Evolutionary conservation across 2,113 vertebrate species (phyloP), one percentile per base, ranked within the genome.

Genomic region (Corythornis vintsioides): DNA sequence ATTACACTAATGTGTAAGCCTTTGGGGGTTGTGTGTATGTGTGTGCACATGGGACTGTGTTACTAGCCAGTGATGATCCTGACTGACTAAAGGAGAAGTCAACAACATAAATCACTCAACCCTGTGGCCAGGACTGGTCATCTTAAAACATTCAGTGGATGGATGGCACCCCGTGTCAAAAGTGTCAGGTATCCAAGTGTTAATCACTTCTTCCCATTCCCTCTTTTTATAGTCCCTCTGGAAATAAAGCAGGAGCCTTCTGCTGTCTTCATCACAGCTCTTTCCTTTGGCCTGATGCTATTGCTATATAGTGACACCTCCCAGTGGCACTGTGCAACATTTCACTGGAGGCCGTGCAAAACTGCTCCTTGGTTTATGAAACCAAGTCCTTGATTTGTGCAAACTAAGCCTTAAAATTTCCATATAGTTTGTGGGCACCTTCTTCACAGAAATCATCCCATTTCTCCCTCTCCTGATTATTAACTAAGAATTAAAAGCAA

Each of bases 291-390:
- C 71, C 92, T 83, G 64, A 35, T 0, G 8, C 47, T 96, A 72
- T 60, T 80, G 92, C 94, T 89, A 86, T 93, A 71, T 76, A 80
- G 89, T 87, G 87, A 91, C 95, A 96, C 94, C 94, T 93, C 87
- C 92, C 95, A 94, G 95, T 92, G 94, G 95, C 87, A 60, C 89
- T 92, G 55, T 26, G 85, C 53, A 79, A 90, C 78, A 95, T 92
- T 92, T 96, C 94, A 93, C 91, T 69, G 31, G 69, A 95, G 78
- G n/a, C 78, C 65, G 8, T 48, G 33, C 52, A 80, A 67, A 85
- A 35, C 33, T 74, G 33, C 35, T 70, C 8, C 52, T 56, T 29
- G 61, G 22, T 61, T 91, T 72, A 43, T 55, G 67, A 89, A 89
- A 75, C 29, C 22, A 50, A 93, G 66, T 10, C 7, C 25, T 83